Evolutionary conservation across 1,140 invertebrate species (phyloP).

Genomic region (Lutraria rhynchaena): DNA sequence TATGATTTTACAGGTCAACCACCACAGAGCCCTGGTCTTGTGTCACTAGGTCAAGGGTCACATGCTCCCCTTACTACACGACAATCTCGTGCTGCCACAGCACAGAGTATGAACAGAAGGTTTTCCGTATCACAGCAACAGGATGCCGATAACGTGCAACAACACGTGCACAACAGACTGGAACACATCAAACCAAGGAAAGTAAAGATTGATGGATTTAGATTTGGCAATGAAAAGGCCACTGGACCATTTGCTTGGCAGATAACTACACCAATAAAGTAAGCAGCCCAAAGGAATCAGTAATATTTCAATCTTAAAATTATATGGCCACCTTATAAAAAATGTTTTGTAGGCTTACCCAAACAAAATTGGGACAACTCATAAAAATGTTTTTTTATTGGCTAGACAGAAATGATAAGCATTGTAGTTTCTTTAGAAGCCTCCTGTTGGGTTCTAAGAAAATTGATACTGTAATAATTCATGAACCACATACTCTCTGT

Average conservation of each 20-base stretch:
- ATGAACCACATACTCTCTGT: too few species aligned
- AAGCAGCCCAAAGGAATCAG: too few species aligned
- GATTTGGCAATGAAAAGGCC: slow-evolving; percentile 69
- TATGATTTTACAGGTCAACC: slow-evolving; percentile 16
- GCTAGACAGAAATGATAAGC: too few species aligned
- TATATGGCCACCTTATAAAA: too few species aligned
- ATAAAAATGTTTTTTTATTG: too few species aligned
- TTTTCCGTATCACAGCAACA: slow-evolving; percentile 56
- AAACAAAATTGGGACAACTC: too few species aligned
- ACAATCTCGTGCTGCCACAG: slow-evolving; percentile 39
- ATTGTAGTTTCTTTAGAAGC: too few species aligned
- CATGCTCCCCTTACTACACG: neutral
- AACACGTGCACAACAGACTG: slow-evolving; percentile 71
- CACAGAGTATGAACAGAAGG: slow-evolving; percentile 52
- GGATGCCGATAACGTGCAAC: slow-evolving; percentile 60
- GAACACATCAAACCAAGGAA: slow-evolving; percentile 70
- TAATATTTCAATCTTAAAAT: too few species aligned
- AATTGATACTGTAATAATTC: too few species aligned
- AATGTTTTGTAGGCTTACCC: too few species aligned
- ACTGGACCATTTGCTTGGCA: slow-evolving; percentile 78
- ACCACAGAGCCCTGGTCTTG: slow-evolving; percentile 41
- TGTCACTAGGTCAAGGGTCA: slow-evolving; percentile 34
- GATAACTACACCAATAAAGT: slow-evolving; percentile 77
- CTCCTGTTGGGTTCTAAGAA: too few species aligned
- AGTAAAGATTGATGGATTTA: slow-evolving; percentile 77